A percentile compares a stretch with the other conserved stretches of the same genome.
phyloP scores from a whole-genome alignment of 2,113 vertebrate genomes.

The Lonchura striata region DNA sequence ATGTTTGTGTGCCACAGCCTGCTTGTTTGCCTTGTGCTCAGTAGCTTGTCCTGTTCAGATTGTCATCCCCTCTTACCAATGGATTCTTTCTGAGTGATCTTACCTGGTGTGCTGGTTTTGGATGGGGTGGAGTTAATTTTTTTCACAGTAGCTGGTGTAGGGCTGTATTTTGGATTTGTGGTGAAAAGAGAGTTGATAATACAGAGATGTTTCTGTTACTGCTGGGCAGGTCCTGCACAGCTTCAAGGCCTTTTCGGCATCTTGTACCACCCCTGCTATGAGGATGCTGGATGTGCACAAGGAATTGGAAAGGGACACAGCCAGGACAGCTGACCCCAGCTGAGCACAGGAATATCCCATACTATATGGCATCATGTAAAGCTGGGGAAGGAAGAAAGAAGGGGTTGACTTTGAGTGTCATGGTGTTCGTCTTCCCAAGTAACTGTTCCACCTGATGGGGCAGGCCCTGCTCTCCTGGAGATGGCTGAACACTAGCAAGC shows the following conservation, averaged over 20 bases:
- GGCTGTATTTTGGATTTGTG: background rate
- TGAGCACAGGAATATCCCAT: background rate
- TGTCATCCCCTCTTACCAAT: background rate
- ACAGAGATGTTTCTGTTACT: background rate
- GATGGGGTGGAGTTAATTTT: background rate
- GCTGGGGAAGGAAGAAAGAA: background rate
- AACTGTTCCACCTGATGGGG: background rate
- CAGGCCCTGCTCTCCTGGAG: background rate
- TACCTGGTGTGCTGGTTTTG: background rate
- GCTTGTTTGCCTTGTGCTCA: background rate
- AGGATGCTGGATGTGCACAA: background rate
- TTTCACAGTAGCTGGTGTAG: background rate
- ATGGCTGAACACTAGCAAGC: background rate
- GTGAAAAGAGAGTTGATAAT: background rate
- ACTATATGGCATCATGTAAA: background rate
- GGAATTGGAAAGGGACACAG: background rate
- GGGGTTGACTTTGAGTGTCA: background rate
- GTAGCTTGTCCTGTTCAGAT: background rate
- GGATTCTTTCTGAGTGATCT: background rate
- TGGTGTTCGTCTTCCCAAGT: background rate
- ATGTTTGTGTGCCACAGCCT: background rate
- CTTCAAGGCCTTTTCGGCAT: background rate
- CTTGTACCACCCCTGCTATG: fast-evolving
- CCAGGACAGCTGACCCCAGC: background rate
- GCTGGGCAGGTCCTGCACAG: background rate